Base-by-base conservation (phyloP, 2,888 invertebrate species). In the Cenopis cana region DNA sequence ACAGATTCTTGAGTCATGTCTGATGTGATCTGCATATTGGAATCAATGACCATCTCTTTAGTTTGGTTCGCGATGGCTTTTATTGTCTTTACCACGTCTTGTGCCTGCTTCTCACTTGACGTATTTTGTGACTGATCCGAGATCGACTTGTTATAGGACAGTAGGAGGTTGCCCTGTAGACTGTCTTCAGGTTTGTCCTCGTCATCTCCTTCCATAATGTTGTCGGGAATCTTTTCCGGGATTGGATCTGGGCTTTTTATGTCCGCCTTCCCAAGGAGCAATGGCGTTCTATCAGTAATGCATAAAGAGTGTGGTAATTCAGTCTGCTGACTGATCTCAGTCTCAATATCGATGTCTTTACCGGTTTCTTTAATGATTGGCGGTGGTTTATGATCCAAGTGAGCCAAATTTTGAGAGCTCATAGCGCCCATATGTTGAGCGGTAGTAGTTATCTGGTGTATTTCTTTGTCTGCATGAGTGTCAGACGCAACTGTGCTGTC, bases 1-100 rank as follows among this genome's bases (percentile, higher is more conserved):
- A 95, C 95, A 0, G 95, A 95, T 79, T 95, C 95, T 67, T 94
- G 94, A 14, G 95, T 91, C 80, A 94, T 88, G 74, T 95, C 95
- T 1, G 93, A 91, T 2, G 94, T 91, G 73, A 92, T 92, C 80
- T 94, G 94, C 87, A 94, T 92, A 76, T 95, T 95, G 10, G 94
- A 93, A 75, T 93, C 92, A 72, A 94, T 93, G 5, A 94, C 93
- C 82, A 94, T 93, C 78, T 94, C 94, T 75, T 94, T 93, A 0
- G 94, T 94, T 80, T 94, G 94, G 79, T 94, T 94, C 24, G 93
- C 93, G 57, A 94, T 94, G 6, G 94, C 94, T 79, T 94, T 94
- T 73, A 94, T 94, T 0, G 94, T 93, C 81, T 94, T 94, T 0
- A 94, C 90, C 1, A 93, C 89, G 68, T 85, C 90, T 73, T 90